A percentile compares a stretch with the other conserved stretches of the same genome.
These are phyloP conservation scores for Drosophila orena DNA, from an alignment of 1,140 invertebrate genomes.

Conservation along the genomic window DNA sequence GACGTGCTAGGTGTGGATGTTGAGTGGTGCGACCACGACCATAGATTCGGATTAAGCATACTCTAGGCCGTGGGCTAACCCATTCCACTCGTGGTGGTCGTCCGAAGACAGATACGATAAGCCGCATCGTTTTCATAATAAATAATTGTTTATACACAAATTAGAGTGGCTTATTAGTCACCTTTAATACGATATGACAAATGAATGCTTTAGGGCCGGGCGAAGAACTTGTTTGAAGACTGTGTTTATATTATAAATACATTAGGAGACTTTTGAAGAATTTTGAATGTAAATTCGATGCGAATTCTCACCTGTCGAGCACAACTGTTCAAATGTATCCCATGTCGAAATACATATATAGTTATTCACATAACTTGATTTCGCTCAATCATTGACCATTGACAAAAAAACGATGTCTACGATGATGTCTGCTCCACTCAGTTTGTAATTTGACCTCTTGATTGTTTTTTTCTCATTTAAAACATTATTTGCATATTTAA, in stretches of 20 bases:
- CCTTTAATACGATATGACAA: slow-evolving; percentile 16
- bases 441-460: slow-evolving; percentile 31
- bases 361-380: slow-evolving; percentile 24
- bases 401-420: slow-evolving; percentile 19
- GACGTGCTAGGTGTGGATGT: slow-evolving; percentile 67
- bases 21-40: slow-evolving; percentile 13
- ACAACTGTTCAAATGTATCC: not conserved
- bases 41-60: slow-evolving; percentile 39
- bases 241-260: slow-evolving; percentile 30
- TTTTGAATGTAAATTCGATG: slow-evolving; percentile 28
- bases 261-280: not conserved
- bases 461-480: slow-evolving; percentile 9
- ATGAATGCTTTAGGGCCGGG: slow-evolving; percentile 8
- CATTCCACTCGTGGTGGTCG: slow-evolving; percentile 28
- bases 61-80: slow-evolving; percentile 11
- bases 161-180: slow-evolving; percentile 35
- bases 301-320: slow-evolving; percentile 1
- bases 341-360: not conserved
- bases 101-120: slow-evolving; percentile 14
- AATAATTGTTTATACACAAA: slow-evolving; percentile 45
- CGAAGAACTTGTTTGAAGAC: not conserved
- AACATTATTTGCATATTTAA: slow-evolving; percentile 9
- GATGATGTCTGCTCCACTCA: slow-evolving; percentile 25
- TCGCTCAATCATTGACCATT: slow-evolving; percentile 15
- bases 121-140: slow-evolving; percentile 45